These are phyloP conservation scores for Calliphora vicina DNA, from an alignment of 1,140 invertebrate genomes.

Conservation along the genomic window DNA sequence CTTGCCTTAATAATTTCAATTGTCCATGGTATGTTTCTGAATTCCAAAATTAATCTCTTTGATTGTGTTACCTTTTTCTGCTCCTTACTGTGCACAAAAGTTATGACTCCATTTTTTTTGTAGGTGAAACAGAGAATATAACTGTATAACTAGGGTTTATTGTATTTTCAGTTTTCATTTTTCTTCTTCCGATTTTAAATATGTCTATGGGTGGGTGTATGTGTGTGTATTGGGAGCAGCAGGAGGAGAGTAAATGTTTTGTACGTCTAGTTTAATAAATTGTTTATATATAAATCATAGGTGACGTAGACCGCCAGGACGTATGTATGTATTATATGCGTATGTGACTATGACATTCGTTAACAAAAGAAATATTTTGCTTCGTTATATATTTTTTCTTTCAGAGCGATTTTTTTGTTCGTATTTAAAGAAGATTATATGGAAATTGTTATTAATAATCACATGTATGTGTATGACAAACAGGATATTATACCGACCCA, in stretches of 20 bases:
- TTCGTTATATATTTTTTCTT: neutral
- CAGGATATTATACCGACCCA: neutral
- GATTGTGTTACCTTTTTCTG: neutral
- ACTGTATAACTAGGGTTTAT: neutral
- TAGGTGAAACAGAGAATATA: neutral
- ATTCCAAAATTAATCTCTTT: neutral
- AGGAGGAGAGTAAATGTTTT: neutral
- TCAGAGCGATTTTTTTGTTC: neutral
- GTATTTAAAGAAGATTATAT: neutral
- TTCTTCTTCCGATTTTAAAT: neutral
- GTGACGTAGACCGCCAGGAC: neutral
- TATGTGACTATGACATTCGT: neutral
- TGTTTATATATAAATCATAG: constrained; percentile 1
- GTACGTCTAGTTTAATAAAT: constrained; percentile 8
- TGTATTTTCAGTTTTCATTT: neutral
- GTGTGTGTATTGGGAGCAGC: neutral
- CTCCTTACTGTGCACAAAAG: neutral
- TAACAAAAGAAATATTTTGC: neutral
- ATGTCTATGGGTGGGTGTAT: too few relatives aligned
- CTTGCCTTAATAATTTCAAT: too few relatives aligned
- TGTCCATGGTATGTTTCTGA: too few relatives aligned
- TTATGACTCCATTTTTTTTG: neutral
- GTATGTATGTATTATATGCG: neutral
- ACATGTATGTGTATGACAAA: neutral
- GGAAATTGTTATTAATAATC: constrained; percentile 15